phyloP scores from a whole-genome alignment of 2,113 vertebrate genomes.

The Dromaius novaehollandiae region DNA sequence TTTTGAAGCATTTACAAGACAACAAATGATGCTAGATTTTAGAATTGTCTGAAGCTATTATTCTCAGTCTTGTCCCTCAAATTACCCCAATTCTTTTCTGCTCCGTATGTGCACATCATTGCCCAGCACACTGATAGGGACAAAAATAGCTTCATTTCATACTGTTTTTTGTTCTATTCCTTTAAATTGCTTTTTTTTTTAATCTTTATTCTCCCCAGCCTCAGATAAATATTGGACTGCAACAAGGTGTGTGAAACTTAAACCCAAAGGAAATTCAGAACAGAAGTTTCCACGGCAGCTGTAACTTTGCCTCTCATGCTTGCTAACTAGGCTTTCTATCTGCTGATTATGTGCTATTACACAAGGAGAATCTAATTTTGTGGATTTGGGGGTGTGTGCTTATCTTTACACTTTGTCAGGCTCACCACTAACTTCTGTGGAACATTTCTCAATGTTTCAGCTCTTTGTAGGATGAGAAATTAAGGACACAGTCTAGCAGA shows the following conservation, averaged over 20 bases:
- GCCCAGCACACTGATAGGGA: neutral
- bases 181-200: neutral
- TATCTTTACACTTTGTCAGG: neutral
- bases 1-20: slow-evolving; percentile 46
- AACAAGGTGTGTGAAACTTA: neutral
- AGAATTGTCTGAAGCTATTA: slow-evolving; percentile 37
- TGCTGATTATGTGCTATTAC: neutral
- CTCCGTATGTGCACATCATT: neutral
- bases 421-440: neutral
- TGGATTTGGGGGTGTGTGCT: neutral
- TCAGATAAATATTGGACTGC: neutral
- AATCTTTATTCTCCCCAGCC: neutral
- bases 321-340: neutral
- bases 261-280: neutral
- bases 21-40: slow-evolving; percentile 34
- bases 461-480: neutral
- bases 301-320: neutral
- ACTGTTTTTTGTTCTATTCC: neutral
- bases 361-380: neutral
- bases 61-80: slow-evolving; percentile 35
- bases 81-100: slow-evolving; percentile 24
- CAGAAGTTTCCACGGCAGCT: neutral
- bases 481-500: neutral
- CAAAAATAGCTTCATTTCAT: neutral
- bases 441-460: neutral